Evolutionary conservation across 2,888 invertebrate genomes (phyloP), one percentile per base, ranked within the genome.

Genomic region (Sericinus montela): DNA sequence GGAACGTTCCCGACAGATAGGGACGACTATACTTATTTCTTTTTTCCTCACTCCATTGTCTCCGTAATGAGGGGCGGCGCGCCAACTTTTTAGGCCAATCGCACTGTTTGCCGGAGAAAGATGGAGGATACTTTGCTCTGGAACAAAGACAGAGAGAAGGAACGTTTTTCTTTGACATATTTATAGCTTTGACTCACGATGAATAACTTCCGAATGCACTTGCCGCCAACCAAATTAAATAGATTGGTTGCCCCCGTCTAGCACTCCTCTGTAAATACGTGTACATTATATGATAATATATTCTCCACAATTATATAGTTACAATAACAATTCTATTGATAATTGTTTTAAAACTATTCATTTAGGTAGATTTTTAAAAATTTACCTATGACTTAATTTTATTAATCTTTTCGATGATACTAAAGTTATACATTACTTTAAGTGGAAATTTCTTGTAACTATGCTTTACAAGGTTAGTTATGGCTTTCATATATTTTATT

Each of bases 81-180:
- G 25, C 39, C 59, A 71, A 73, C 60, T 73, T 75, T 77, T 76
- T 67, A 59, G 54, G 48, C 80, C 76, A 79, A 79, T 79, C 63
- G 52, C 54, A 55, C 29, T 25, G 23, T 48, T 30, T 41, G 74
- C 19, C 38, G 28, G 69, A 77, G 41, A 44, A 67, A 56, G 75
- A 72, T 14, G 35, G 56, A 28, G 13, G 19, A 48, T 55, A 51
- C 43, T 60, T 65, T 58, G 60, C 48, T 53, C 48, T 48, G 46
- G 52, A 51, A 58, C 45, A 56, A 60, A 60, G 62, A 69, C 57
- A 56, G 71, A 60, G 60, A 60, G 52, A 49, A 53, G 52, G 48
- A 55, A 52, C 37, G 51, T 52, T 62, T 61, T 59, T 58, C 62
- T 67, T 69, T 66, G 67, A 63, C 62, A 64, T 67, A 63, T 69